Base-by-base conservation (phyloP, 2,113 vertebrate species). In the Thomomys bottae region DNA sequence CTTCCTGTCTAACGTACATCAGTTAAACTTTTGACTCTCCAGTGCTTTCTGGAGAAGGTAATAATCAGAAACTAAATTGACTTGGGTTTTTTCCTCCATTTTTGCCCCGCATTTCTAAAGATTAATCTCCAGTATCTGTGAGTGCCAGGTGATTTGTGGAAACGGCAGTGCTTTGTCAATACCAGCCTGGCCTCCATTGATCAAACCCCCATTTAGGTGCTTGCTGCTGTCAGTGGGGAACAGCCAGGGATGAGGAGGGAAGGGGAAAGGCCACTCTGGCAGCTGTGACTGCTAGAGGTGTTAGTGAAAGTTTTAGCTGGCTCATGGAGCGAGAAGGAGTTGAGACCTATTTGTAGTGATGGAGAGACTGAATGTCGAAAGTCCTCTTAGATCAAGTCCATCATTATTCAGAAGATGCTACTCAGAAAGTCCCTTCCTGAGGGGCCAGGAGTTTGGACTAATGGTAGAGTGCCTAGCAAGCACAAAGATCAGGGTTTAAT, bases 1-100 rank as follows among this genome's bases (percentile, higher is more conserved):
- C 82, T 95, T 4, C 95, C 93, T 96, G 90, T 94, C 95, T 93
- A 81, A 96, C 67, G 76, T 92, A 38, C 80, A 95, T 96, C 93
- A 95, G 84, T 79, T 95, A 84, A 96, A 96, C 63, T 38, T 80
- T 77, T 3, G 54, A 85, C 87, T 97, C 93, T 90, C 90, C 82
- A 20, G 49, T 94, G 96, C 94, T 93, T 86, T 92, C 67, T 79
- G 28, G 71, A 83, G 76, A 95, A 93, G 81, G 34, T 91, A 95
- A 85, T 73, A 91, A 91, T 20, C 73, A n/a, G 90, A 81, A 93
- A 75, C 26, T 42, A 96, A 96, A 81, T 89, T 59, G 61, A 95
- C 86, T 59, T 87, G 84, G n/a, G 36, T n/a, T 88, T 87, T 90
- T 87, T 12, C 40, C 42, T 70, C 90, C 94, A 54, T 45, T 14